phyloP scores from a whole-genome alignment of 2,797 vertebrate genomes.

The Ambastaia sidthimunki region DNA sequence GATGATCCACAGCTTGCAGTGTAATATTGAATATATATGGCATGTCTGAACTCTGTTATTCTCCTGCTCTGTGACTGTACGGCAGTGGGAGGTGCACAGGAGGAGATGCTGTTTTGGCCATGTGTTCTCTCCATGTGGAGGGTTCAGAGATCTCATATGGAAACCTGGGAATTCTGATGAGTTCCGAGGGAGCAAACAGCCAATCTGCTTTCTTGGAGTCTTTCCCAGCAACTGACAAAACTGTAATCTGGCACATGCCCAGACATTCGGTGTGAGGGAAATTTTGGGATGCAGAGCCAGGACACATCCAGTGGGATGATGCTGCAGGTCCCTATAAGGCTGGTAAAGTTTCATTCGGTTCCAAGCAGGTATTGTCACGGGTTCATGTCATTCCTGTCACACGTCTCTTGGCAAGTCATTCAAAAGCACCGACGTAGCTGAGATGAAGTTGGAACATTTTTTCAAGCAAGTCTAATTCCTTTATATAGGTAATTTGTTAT shows the following conservation, averaged over 20 bases:
- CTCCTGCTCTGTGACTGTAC: background rate
- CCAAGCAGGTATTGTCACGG: conserved; percentile 24
- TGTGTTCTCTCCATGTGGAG: conserved; percentile 9
- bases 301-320: conserved; percentile 29
- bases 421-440: conserved; percentile 9
- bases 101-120: background rate
- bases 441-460: conserved; percentile 30
- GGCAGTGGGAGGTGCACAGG: background rate
- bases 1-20: background rate
- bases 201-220: conserved; percentile 48
- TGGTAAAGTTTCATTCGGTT: conserved; percentile 22
- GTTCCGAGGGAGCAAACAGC: conserved; percentile 44
- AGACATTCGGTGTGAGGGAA: conserved; percentile 11
- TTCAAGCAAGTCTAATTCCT: conserved; percentile 29
- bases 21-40: background rate
- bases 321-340: conserved; percentile 17
- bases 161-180: conserved; percentile 38
- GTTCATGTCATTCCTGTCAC: conserved; percentile 27
- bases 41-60: background rate
- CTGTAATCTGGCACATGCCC: conserved; percentile 33
- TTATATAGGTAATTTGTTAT: conserved; percentile 35
- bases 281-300: conserved; percentile 29
- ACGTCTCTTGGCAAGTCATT: conserved; percentile 23
- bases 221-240: conserved; percentile 57
- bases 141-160: conserved; percentile 49